A percentile compares a stretch with the other conserved stretches of the same genome.
Evolutionary conservation across 2,797 vertebrate species (phyloP).

Genomic region (Astyanax mexicanus): DNA sequence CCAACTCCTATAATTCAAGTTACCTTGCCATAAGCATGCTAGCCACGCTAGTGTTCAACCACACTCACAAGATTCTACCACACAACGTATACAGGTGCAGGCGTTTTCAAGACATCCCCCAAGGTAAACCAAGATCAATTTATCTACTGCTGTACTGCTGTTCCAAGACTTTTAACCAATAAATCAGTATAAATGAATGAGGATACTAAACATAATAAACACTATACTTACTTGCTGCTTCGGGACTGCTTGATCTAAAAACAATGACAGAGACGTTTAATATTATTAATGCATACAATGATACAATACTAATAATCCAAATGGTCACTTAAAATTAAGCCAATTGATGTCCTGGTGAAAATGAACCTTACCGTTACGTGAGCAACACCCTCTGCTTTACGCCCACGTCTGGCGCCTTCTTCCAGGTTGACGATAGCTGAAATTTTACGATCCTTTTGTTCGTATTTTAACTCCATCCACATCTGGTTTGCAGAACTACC

Average conservation of each 20-base stretch:
- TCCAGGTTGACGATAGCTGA: background rate
- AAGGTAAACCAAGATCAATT: too few relatives aligned
- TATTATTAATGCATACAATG: background rate
- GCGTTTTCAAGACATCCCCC: too few relatives aligned
- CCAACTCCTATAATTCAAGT: too few relatives aligned
- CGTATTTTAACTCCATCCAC: conserved; percentile 28
- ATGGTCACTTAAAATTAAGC: too few relatives aligned
- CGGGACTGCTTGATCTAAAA: background rate
- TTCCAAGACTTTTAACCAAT: too few relatives aligned
- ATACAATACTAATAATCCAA: too few relatives aligned
- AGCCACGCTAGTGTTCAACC: too few relatives aligned
- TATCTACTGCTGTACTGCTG: too few relatives aligned
- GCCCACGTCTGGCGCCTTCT: background rate
- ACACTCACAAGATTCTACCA: too few relatives aligned
- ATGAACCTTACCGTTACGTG: background rate
- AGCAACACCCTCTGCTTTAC: background rate
- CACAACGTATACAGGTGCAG: too few relatives aligned
- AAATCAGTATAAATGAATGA: background rate
- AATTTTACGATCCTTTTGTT: background rate
- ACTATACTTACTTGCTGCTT: conserved; percentile 13
- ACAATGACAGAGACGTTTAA: background rate
- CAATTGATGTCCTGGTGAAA: too few relatives aligned
- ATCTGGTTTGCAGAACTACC: background rate
- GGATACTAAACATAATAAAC: background rate
- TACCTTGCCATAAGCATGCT: too few relatives aligned